Percentiles rank a stretch among this genome's conserved stretches.
phyloP scores from a whole-genome alignment of 2,113 vertebrate species.

The Ramphastos sulfuratus region DNA sequence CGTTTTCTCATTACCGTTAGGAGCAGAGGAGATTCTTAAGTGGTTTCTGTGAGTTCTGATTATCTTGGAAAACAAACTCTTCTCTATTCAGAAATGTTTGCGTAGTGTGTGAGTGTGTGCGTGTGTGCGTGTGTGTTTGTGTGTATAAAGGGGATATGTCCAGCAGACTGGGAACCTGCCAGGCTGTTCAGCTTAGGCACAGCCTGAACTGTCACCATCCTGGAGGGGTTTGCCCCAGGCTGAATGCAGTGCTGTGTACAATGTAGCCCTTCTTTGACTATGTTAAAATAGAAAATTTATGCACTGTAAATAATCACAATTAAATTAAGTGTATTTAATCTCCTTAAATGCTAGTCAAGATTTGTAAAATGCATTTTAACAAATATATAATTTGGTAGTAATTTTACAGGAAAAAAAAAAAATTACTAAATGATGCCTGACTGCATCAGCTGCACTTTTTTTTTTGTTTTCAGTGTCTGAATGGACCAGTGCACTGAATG shows the following conservation, averaged over 20 bases:
- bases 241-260: not conserved
- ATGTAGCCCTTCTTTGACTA: not conserved
- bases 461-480: not conserved
- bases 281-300: not conserved
- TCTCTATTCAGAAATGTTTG: not conserved
- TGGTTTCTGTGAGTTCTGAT: not conserved
- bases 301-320: not conserved
- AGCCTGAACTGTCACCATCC: not conserved
- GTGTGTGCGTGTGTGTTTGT: too few species aligned
- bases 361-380: not conserved
- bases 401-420: not conserved
- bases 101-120: too few species aligned
- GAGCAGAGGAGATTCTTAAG: not conserved
- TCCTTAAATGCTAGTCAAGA: not conserved
- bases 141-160: not conserved
- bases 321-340: not conserved
- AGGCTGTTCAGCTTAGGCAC: not conserved
- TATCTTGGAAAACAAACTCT: not conserved
- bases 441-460: not conserved
- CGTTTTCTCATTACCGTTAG: not conserved
- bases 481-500: not conserved
- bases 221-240: not conserved
- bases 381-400: not conserved
- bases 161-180: not conserved
- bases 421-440: not conserved